Conservation (phyloP, 2,113 vertebrate genomes). For the Glaucomys volans region DNA sequence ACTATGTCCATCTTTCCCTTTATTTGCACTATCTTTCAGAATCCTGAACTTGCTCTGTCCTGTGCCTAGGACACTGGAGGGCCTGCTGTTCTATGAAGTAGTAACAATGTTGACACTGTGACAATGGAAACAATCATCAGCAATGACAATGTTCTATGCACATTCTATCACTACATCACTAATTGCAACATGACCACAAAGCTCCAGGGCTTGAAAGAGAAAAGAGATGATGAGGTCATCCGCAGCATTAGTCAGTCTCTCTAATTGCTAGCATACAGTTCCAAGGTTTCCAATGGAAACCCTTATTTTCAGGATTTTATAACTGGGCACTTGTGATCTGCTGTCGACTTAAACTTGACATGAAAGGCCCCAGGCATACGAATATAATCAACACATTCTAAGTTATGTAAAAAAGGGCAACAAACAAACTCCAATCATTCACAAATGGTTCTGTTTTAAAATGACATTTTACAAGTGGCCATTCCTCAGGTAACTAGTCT, state of each 20-base stretch:
- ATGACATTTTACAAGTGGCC: slow-evolving; percentile 40
- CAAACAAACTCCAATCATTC: slow-evolving; percentile 53
- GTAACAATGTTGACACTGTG: background rate
- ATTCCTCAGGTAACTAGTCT: slow-evolving; percentile 52
- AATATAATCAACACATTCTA: slow-evolving; percentile 47
- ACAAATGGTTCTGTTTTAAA: slow-evolving; percentile 14
- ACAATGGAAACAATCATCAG: slow-evolving; percentile 3
- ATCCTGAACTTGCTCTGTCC: background rate
- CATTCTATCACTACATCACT: background rate
- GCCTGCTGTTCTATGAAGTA: background rate
- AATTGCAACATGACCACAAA: slow-evolving; percentile 23
- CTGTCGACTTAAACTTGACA: slow-evolving; percentile 31
- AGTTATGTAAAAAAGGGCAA: background rate
- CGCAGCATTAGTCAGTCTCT: background rate
- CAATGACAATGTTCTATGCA: background rate
- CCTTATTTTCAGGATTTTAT: slow-evolving; percentile 62
- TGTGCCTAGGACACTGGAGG: background rate
- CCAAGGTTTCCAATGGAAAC: slow-evolving; percentile 33
- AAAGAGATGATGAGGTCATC: background rate
- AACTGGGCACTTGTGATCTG: slow-evolving; percentile 2
- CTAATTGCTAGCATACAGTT: background rate
- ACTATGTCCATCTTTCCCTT: background rate
- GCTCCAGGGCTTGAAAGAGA: background rate
- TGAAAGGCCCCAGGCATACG: slow-evolving; percentile 36
- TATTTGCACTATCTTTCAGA: background rate